Evolutionary conservation across 2,113 vertebrate genomes (phyloP).

Genomic region (Syngnathoides biaculeatus): DNA sequence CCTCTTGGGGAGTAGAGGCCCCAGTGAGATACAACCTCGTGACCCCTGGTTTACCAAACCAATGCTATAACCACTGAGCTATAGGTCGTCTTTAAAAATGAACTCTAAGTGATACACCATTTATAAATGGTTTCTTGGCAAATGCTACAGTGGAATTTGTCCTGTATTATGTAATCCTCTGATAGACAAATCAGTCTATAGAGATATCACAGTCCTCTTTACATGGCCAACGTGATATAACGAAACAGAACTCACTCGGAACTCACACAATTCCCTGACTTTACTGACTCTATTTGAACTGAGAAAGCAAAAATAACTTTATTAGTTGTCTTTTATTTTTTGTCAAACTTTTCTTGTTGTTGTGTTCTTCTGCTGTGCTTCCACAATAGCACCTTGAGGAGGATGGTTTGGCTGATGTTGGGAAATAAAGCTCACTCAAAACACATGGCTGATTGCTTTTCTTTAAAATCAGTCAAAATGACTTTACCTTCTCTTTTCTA

Average conservation of each 20-base stretch:
- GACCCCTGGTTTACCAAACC: too few species aligned
- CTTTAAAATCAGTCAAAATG: constrained; percentile 42
- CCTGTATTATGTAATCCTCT: too few species aligned
- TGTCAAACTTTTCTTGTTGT: constrained; percentile 14
- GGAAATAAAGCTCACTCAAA: constrained; percentile 35
- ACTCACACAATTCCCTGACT: background rate
- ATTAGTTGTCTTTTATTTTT: constrained; percentile 3
- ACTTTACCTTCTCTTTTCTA: constrained; percentile 19
- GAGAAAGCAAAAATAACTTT: background rate
- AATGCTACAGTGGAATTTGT: too few species aligned
- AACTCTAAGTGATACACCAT: too few species aligned
- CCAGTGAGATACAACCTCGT: too few species aligned
- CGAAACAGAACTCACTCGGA: background rate
- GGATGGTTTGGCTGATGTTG: constrained; percentile 19
- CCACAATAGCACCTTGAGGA: constrained; percentile 39
- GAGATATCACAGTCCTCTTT: too few species aligned
- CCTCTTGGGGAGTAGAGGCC: too few species aligned
- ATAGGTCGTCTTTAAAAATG: too few species aligned
- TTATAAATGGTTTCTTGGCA: too few species aligned
- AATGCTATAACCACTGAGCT: too few species aligned
- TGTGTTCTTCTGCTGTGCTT: constrained; percentile 30
- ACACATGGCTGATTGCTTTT: constrained; percentile 50
- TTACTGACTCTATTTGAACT: constrained; percentile 4
- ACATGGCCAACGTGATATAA: background rate
- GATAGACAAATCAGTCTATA: too few species aligned